Evolutionary conservation across 2,888 invertebrate genomes (phyloP), one percentile per base, ranked within the genome.

Genomic region (Dolichopus griseipennis): DNA sequence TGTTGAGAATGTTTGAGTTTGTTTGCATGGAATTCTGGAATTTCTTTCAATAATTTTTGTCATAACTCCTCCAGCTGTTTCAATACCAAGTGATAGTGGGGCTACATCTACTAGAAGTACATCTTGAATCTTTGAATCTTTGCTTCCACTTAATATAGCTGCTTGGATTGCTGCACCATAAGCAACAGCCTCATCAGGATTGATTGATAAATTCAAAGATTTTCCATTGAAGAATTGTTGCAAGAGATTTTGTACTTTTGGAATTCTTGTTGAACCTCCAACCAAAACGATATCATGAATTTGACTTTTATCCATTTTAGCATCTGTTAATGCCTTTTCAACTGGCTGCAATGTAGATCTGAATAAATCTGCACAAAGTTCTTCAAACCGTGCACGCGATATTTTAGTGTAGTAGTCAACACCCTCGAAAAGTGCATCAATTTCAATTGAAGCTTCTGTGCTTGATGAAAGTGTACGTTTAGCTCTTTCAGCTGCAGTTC

Each of bases 1-100:
- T 0, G 92, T 93, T 62, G 91, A 89, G 82, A 92, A 93, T 0
- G 86, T 88, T 77, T 89, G 86, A 0, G 86, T 83, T 77, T 89
- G 88, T 75, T 88, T 90, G 83, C 88, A 88, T 0, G 90, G 90
- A 73, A 90, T 90, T 76, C 87, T 84, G 21, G 83, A 81, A 79
- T 90, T 90, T 74, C 91, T 83, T 74, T 91, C 89, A 71, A 91
- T 84, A 70, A 91, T 86, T 76, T 88, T 90, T 1, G 87, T 85
- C 91, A 91, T 90, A 0, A 91, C 90, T n/a, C 91, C 90, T 37
- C 90, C 90, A 41, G 90, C 90, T 18, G 90, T 90, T 79, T 93
- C 92, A 72, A 90, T 90, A 52, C 90, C 90, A 64, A 90, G 83
- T 0, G 90, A 90, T 37, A 90, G 81, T 74, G 85, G 87, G 1